A percentile compares a stretch with the other conserved stretches of the same genome.
Conservation (phyloP, 1,140 invertebrate genomes). For the Musca domestica region DNA sequence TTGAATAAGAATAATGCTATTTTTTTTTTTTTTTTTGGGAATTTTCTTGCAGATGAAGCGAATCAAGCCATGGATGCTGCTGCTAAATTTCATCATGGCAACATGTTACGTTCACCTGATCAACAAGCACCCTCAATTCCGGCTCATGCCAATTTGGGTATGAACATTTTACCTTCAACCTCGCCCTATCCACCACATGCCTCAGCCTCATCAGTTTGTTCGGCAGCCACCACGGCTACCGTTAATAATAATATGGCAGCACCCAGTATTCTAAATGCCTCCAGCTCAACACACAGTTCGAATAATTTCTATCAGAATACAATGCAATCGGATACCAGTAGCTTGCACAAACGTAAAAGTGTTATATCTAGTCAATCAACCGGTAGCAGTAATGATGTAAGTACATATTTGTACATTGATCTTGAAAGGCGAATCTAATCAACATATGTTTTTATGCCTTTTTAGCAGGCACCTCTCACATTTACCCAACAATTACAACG, state of each 20-base stretch:
- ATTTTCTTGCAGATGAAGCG: slow-evolving; percentile 46
- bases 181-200: slow-evolving; percentile 46
- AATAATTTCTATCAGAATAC: slow-evolving; percentile 54
- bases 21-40: slow-evolving; percentile 19
- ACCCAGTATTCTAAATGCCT: slow-evolving; percentile 41
- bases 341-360: slow-evolving; percentile 53
- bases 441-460: slow-evolving; percentile 32
- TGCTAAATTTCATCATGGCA: slow-evolving; percentile 50
- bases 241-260: slow-evolving; percentile 42
- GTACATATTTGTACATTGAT: slow-evolving; percentile 33
- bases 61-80: slow-evolving; percentile 48
- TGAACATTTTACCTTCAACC: slow-evolving; percentile 28
- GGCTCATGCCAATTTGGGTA: slow-evolving; percentile 43
- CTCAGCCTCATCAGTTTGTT: slow-evolving; percentile 47
- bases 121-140: slow-evolving; percentile 49
- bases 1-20: background rate
- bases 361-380: slow-evolving; percentile 55
- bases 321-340: slow-evolving; percentile 54
- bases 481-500: slow-evolving; percentile 77
- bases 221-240: slow-evolving; percentile 46
- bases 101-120: slow-evolving; percentile 50
- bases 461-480: slow-evolving; percentile 58
- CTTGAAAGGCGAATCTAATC: slow-evolving; percentile 23
- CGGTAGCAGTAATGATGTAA: slow-evolving; percentile 53
- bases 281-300: slow-evolving; percentile 53